Evolutionary conservation across 2,113 vertebrate genomes (phyloP).

Genomic region (Haplotaxodon microlepis): DNA sequence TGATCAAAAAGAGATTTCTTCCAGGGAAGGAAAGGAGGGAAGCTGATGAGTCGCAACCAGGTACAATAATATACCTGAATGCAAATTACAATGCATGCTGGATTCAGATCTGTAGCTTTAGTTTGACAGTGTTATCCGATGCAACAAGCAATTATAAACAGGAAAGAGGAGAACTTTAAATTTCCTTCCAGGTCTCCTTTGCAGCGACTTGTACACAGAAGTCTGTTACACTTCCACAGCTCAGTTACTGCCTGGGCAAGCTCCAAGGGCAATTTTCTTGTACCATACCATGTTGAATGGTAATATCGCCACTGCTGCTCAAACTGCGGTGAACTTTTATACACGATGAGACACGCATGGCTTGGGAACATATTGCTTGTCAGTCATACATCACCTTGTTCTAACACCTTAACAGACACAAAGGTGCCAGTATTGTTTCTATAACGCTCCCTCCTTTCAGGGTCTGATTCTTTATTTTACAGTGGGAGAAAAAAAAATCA

Average conservation of each 20-base stretch:
- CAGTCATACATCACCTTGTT: slow-evolving; percentile 53
- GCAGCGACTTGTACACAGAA: slow-evolving; percentile 28
- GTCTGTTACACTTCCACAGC: slow-evolving; percentile 19
- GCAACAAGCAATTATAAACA: slow-evolving; percentile 14
- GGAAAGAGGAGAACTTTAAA: slow-evolving; percentile 7
- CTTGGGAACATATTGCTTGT: slow-evolving; percentile 46
- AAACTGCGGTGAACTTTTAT: slow-evolving; percentile 27
- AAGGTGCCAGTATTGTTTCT: slow-evolving; percentile 37
- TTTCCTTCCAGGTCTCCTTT: not conserved
- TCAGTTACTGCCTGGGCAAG: slow-evolving; percentile 30
- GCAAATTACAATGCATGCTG: not conserved
- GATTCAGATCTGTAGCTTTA: slow-evolving; percentile 4
- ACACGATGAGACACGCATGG: slow-evolving; percentile 45
- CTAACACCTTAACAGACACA: slow-evolving; percentile 40
- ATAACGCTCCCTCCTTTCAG: not conserved
- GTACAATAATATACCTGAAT: not conserved
- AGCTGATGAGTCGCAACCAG: not conserved
- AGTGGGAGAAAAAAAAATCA: slow-evolving; percentile 21
- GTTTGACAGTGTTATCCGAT: not conserved
- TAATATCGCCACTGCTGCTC: slow-evolving; percentile 35
- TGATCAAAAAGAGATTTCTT: not conserved
- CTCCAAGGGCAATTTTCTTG: slow-evolving; percentile 46
- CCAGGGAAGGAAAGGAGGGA: not conserved
- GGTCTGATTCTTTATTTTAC: slow-evolving; percentile 52
- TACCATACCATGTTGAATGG: slow-evolving; percentile 20